Base-by-base conservation (phyloP, 2,797 vertebrate species). In the Ispidina picta region DNA sequence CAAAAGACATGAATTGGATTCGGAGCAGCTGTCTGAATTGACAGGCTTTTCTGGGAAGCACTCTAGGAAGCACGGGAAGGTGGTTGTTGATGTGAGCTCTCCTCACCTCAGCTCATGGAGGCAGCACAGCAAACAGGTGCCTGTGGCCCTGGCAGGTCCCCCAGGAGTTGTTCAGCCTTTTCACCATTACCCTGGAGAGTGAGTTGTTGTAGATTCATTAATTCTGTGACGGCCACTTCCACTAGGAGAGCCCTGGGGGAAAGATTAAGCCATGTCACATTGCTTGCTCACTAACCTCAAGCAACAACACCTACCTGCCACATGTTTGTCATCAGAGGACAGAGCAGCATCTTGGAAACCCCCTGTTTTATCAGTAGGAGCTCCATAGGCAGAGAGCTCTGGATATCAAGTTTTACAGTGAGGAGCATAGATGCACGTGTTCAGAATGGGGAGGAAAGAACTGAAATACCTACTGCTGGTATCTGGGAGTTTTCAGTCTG, bases 61-160 rank as follows among this genome's bases (percentile, higher is more conserved):
- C 46, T 82, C 0, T 39, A 25, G 51, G 66, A 72, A 4, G 18
- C 39, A 49, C 5, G 20, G 62, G 64, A 37, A 35, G 0, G 0
- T 35, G 69, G 31, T 21, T 66, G 22, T 9, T 35, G 19, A 13
- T 0, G 1, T 10, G 87, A 90, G 63, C 33, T 33, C 58, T 33
- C 33, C 60, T 16, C 21, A 19, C 15, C 17, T 49, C 39, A 35
- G 41, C 13, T 46, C 37, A 15, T 2, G 1, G 11, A 18, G 22
- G 8, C 19, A 41, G 31, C 14, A 0, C 20, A 52, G 35, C 76
- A 69, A 43, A 55, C 7, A 5, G 19, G 21, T 29, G 19, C 5
- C 0, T 3, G n/a, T 37, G 33, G 41, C 31, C 5, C 29, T 28
- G 35, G 64, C 73, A 86, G 31, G 19, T 63, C 10, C 29, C 66